These are phyloP conservation scores for Oreohelix idahoensis DNA, from an alignment of 1,140 invertebrate species.

Conservation along the genomic window DNA sequence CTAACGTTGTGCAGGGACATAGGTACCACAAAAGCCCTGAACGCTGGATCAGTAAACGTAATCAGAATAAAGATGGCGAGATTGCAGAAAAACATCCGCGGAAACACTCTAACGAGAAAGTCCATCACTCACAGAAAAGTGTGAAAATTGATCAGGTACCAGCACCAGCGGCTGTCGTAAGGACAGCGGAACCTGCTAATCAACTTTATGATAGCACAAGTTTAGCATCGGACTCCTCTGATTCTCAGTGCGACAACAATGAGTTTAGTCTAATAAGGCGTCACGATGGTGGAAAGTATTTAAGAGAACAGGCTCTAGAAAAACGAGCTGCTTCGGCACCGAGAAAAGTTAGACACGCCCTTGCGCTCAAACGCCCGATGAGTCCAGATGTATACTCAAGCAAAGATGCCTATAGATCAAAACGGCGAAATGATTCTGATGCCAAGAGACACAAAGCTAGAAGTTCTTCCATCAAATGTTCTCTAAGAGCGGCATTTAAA, in stretches of 20 bases:
- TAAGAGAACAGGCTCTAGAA: neutral
- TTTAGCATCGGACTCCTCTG: neutral
- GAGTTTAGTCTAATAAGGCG: neutral
- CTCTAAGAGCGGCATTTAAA: neutral
- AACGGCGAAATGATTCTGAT: neutral
- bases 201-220: neutral
- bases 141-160: neutral
- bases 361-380: neutral
- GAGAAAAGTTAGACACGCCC: neutral
- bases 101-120: neutral
- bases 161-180: neutral
- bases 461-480: neutral
- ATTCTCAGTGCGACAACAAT: neutral
- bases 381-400: neutral
- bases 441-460: neutral
- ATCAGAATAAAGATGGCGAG: neutral
- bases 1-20: neutral
- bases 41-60: neutral
- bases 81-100: neutral
- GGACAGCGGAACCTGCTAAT: neutral
- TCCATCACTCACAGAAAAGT: neutral
- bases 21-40: neutral
- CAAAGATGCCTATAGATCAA: neutral
- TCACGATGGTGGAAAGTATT: neutral
- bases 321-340: neutral